A percentile compares a stretch with the other conserved stretches of the same genome.
phyloP scores from a whole-genome alignment of 2,797 vertebrate species.

The Astyanax mexicanus region DNA sequence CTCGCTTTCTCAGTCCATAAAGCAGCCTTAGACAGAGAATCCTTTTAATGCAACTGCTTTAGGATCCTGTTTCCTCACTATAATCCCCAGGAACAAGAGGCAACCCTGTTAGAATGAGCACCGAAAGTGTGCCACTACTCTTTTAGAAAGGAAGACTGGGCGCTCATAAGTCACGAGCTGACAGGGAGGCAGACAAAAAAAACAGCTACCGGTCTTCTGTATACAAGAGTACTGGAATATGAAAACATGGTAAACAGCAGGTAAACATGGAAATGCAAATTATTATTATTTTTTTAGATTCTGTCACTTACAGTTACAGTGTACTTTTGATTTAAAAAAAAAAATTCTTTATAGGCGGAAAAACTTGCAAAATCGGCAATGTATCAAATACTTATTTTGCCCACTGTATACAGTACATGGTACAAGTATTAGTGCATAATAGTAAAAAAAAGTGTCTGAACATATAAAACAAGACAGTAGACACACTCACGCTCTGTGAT shows the following conservation, averaged over 20 bases:
- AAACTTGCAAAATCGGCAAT: too few relatives aligned
- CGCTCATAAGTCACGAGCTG: neutral
- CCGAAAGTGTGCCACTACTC: neutral
- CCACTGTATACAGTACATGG: too few relatives aligned
- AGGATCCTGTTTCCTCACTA: neutral
- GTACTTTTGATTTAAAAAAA: too few relatives aligned
- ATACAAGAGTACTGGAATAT: neutral
- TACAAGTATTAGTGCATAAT: too few relatives aligned
- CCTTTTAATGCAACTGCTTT: constrained; percentile 17
- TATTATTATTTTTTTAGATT: too few relatives aligned
- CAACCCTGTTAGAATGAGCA: neutral
- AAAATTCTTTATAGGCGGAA: too few relatives aligned
- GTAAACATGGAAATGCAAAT: neutral
- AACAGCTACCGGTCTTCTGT: neutral
- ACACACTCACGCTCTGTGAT: too few relatives aligned
- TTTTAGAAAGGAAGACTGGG: neutral
- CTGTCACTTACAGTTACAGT: neutral
- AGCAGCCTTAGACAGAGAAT: constrained; percentile 1
- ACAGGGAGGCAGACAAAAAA: neutral
- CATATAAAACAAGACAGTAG: too few relatives aligned
- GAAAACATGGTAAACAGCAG: neutral
- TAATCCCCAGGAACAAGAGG: constrained; percentile 10
- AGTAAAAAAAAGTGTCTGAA: too few relatives aligned
- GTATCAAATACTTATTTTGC: too few relatives aligned
- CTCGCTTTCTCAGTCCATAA: neutral